These are phyloP conservation scores for Syngnathus acus DNA, from an alignment of 2,797 vertebrate genomes.

Conservation along the genomic window DNA sequence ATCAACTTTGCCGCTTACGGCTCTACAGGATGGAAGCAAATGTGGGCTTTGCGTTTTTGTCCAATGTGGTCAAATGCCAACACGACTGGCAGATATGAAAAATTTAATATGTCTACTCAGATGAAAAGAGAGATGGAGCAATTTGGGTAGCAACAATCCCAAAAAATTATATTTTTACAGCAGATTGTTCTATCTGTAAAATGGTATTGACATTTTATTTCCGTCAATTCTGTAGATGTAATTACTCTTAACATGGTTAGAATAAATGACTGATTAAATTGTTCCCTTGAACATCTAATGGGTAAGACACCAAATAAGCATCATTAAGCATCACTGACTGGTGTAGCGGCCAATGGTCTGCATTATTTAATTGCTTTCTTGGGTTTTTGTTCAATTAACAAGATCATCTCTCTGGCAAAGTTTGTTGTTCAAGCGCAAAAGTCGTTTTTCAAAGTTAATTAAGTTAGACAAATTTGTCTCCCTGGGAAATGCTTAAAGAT, in stretches of 20 bases:
- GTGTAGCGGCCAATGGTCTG: background rate
- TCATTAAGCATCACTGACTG: background rate
- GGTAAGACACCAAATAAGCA: background rate
- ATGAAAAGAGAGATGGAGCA: slow-evolving; percentile 12
- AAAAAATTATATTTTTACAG: background rate
- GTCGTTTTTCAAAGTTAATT: slow-evolving; percentile 3
- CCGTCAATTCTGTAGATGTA: background rate
- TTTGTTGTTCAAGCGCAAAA: background rate
- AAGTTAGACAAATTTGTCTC: slow-evolving; percentile 5
- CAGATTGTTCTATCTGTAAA: background rate
- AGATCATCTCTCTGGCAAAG: slow-evolving; percentile 1
- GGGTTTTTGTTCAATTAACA: slow-evolving; percentile 2
- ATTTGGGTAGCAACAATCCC: background rate
- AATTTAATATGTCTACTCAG: slow-evolving; percentile 35
- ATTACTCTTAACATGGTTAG: background rate
- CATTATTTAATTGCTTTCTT: background rate
- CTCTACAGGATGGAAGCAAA: background rate
- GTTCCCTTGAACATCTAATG: background rate
- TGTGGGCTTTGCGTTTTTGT: background rate
- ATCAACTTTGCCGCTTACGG: background rate
- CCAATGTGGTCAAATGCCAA: background rate
- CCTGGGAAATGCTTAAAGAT: background rate
- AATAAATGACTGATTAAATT: background rate
- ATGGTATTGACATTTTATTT: background rate
- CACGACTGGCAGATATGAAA: slow-evolving; percentile 36